Conservation (phyloP, 2,797 vertebrate species). For the Corythornis leucogaster region DNA sequence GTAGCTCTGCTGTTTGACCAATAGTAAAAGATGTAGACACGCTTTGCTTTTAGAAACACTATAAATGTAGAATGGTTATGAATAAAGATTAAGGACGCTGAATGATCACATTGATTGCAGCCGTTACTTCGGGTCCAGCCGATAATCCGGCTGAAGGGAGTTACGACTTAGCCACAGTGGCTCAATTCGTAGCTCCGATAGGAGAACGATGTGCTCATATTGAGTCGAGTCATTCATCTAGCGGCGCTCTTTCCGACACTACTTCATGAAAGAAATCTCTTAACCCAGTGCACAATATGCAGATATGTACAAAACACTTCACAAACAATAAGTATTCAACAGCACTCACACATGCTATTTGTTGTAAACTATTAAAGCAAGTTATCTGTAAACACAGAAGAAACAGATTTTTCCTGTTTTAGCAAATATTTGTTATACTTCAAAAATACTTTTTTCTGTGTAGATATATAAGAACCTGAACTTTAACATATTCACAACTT, state of each 20-base stretch:
- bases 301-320: neutral
- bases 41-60: no score
- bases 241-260: neutral
- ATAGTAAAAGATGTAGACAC: no score
- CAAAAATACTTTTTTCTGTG: neutral
- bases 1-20: no score
- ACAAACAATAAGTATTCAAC: neutral
- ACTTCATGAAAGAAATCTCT: neutral
- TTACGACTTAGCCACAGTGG: no score
- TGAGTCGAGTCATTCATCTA: no score
- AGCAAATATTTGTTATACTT: neutral
- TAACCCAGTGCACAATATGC: neutral
- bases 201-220: no score
- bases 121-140: no score
- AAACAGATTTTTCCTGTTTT: neutral
- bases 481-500: neutral
- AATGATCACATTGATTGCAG: no score
- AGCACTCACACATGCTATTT: neutral
- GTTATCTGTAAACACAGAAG: neutral
- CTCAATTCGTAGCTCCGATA: no score
- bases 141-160: no score
- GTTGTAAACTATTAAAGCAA: neutral
- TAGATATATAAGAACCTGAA: neutral
- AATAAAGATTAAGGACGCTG: no score
- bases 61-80: no score